Evolutionary conservation across 37 sponge, comb jelly and placozoan genomes (phyloP).

Genomic region (Halisarca cf. caerulea): DNA sequence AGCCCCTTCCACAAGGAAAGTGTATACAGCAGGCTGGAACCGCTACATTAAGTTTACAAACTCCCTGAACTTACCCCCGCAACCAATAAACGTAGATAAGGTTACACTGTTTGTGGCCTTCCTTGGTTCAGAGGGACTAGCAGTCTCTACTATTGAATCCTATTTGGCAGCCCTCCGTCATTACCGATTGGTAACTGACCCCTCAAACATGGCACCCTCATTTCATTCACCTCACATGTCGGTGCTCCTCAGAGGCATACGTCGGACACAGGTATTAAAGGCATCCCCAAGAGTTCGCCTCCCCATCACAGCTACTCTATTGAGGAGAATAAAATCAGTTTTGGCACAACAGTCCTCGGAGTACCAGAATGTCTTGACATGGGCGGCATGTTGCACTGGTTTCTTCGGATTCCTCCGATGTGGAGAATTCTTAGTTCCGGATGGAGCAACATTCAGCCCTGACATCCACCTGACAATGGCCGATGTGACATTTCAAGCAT

Average conservation of each 20-base stretch:
- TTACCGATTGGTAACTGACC: not conserved
- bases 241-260: slow-evolving; percentile 12
- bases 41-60: not conserved
- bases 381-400: slow-evolving; percentile 5
- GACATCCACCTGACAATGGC: slow-evolving; percentile 1
- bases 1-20: slow-evolving; percentile 13
- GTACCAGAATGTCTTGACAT: not conserved
- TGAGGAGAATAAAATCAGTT: not conserved
- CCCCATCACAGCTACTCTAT: not conserved
- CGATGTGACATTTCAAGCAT: too few species aligned
- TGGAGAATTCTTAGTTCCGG: slow-evolving; percentile 13
- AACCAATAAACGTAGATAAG: not conserved
- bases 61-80: not conserved
- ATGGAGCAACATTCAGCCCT: not conserved
- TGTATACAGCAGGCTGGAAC: not conserved
- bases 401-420: slow-evolving; percentile 7
- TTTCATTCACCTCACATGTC: slow-evolving; percentile 4
- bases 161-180: slow-evolving; percentile 1
- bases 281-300: not conserved
- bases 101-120: slow-evolving; percentile 1
- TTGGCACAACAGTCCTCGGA: not conserved
- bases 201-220: slow-evolving; percentile 1
- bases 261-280: not conserved
- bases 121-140: not conserved
- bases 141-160: not conserved